Evolutionary conservation across 1,140 invertebrate genomes (phyloP), one percentile per base, ranked within the genome.

Genomic region (Brachionus paranguensis): DNA sequence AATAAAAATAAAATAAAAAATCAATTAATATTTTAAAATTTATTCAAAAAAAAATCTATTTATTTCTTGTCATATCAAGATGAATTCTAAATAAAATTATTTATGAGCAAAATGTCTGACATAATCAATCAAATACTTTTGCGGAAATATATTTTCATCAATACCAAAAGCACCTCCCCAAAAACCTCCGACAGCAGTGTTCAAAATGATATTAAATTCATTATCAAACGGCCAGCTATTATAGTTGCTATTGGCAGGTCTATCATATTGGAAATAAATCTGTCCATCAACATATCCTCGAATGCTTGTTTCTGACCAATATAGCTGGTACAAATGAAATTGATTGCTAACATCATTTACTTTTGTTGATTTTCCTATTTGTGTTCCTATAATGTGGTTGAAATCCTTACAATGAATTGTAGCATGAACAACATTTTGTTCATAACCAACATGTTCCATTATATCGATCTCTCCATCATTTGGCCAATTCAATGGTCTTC

Each of bases 391-490:
- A 5, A 53, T 11, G 45, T 78, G 74, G 53, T 78, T 78, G 14
- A 27, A 78, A 29, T 20, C 20, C 4, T 53, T 78, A 14, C 43
- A 50, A 72, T 85, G 85, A 14, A 83, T 43, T 20, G 83, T 64
- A 14, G 47, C 37, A 53, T 53, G n/a, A 3, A 84, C 29, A 5
- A 4, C 5, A 27, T 53, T 74, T 12, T 74, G 70, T 78, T 78
- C 50, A 24, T 74, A 47, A 2, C 85, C 83, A 55, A 41, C 33
- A 41, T 79, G 55, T 43, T 85, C 85, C 72, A 84, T 79, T 7
- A 85, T 84, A 60, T 85, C 85, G 14, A 85, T 85, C 84, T 84
- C 83, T 24, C 85, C 85, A 60, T 84, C 64, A n/a, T 29, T 24
- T 27, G 85, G 85, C 85, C 85, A 85, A 50, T 50, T 55, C 24